These are phyloP conservation scores for Xiphorhynchus erythropygius DNA, from an alignment of 2,797 vertebrate genomes.

Conservation along the genomic window DNA sequence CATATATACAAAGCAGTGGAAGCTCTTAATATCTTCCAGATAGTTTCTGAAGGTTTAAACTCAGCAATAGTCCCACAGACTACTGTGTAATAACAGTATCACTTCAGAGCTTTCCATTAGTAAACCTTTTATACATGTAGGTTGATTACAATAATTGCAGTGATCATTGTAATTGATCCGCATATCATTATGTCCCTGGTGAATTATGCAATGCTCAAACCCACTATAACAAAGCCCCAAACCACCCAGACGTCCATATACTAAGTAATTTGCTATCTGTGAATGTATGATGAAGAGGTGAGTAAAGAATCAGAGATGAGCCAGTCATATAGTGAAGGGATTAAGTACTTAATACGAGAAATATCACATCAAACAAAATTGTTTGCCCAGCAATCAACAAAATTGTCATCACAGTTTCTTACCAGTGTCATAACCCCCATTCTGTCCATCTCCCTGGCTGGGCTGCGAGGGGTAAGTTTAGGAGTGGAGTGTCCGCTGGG, in stretches of 20 bases:
- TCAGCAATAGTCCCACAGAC: neutral
- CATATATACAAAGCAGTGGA: neutral
- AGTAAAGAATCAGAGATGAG: neutral
- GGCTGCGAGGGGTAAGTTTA: slow-evolving; percentile 93
- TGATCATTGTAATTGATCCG: neutral
- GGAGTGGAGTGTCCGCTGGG: slow-evolving; percentile 97
- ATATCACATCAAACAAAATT: neutral
- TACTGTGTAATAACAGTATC: neutral
- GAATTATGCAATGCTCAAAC: neutral
- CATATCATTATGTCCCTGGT: neutral
- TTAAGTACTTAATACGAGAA: neutral
- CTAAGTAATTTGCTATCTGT: neutral
- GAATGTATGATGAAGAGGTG: neutral
- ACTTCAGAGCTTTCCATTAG: neutral
- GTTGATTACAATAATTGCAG: neutral
- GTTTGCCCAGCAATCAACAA: neutral
- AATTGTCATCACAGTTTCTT: neutral
- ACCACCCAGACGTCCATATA: neutral
- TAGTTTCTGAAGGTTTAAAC: neutral
- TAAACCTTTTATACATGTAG: neutral
- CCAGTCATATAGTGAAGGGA: neutral
- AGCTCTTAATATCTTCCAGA: neutral
- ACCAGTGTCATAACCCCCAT: slow-evolving; percentile 99
- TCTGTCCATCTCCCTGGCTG: slow-evolving; percentile 94
- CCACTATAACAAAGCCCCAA: neutral